Evolutionary conservation across 2,888 invertebrate species (phyloP).

Genomic region (Odontomyia ornata): DNA sequence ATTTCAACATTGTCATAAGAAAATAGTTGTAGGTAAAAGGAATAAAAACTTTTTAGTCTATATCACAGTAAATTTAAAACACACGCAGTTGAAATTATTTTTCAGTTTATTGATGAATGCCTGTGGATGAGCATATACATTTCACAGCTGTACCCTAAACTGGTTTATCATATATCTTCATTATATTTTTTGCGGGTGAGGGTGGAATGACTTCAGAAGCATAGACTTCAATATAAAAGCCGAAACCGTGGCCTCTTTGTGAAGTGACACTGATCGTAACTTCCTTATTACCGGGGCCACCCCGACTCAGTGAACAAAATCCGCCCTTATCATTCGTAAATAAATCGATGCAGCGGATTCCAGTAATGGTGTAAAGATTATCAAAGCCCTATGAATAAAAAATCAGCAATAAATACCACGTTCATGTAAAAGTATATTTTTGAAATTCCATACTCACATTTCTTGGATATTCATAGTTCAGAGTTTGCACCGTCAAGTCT

Average conservation of each 20-base stretch:
- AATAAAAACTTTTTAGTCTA: no score
- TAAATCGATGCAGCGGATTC: conserved; percentile 18
- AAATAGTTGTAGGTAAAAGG: no score
- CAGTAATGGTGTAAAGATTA: conserved; percentile 11
- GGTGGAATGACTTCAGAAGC: conserved; percentile 50
- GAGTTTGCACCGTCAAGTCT: background rate
- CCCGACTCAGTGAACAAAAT: conserved; percentile 58
- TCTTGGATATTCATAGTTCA: background rate
- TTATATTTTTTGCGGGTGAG: no score
- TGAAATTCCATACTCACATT: no score
- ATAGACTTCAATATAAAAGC: conserved; percentile 64
- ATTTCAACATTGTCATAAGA: no score
- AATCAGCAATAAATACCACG: background rate
- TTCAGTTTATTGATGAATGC: no score
- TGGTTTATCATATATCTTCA: no score
- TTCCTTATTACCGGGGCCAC: conserved; percentile 61
- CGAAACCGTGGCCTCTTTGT: conserved; percentile 62
- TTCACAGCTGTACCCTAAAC: no score
- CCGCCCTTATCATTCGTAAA: conserved; percentile 64
- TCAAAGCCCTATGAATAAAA: background rate
- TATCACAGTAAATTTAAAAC: no score
- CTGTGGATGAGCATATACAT: no score
- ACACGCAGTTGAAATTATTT: no score
- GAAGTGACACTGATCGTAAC: conserved; percentile 64
- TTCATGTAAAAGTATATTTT: no score